Evolutionary conservation across 2,113 vertebrate genomes (phyloP), one percentile per base, ranked within the genome.

Genomic region (Galeopterus variegatus): DNA sequence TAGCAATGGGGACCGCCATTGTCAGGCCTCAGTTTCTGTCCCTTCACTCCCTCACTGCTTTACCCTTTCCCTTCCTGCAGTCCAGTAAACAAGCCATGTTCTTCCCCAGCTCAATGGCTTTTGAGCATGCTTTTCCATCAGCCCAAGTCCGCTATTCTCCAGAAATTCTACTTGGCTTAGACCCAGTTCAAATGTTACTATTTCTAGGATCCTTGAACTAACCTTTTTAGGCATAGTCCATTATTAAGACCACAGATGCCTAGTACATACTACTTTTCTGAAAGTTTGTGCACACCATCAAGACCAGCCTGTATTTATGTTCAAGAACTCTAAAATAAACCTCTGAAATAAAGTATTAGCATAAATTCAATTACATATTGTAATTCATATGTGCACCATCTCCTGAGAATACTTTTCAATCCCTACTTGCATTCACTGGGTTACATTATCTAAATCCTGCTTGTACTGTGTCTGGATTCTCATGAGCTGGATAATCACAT

Each of bases 321-420:
- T 94, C 67, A 28, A 60, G 58, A 21, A n/a, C 26, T 94, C n/a
- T 65, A 87, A 93, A 94, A 88, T 60, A 95, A 97, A 76, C 24
- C 10, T 31, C 23, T 50, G 33, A 14, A 58, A 79, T 23, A 79
- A 96, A 94, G 50, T 9, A 88, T 76, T 81, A 73, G 64, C 79
- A 64, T 92, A 80, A 5, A 90, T 64, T 90, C 93, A 93, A 97
- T 96, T 90, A 93, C 5, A 65, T 70, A 86, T 56, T 92, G 10
- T 64, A 87, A 94, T 65, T 95, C 77, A 50, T 33, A 93, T 18
- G 28, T 62, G 48, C 24, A 52, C 4, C 26, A 64, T 70, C 77
- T 93, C 87, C 33, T 79, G 67, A 72, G 95, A 87, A 85, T 31
- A 69, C 54, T 58, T 91, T 91, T 70, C 85, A 89, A 79, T 58